A percentile compares a stretch with the other conserved stretches of the same genome.
Evolutionary conservation across 1,140 invertebrate species (phyloP).

Genomic region (Atta texana): DNA sequence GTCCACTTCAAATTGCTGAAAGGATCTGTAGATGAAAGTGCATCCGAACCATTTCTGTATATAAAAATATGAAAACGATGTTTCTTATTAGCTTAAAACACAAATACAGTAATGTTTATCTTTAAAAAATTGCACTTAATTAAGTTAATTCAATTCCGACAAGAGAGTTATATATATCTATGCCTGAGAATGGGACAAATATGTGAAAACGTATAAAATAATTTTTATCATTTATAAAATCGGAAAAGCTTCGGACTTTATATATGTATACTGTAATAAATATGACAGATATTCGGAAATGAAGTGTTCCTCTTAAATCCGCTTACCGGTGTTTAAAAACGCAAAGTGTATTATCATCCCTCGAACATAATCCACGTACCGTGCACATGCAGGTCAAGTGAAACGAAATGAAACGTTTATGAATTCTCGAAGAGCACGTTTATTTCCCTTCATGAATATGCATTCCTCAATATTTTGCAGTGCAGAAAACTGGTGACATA

Average conservation of each 20-base stretch:
- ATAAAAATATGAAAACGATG: conserved; percentile 22
- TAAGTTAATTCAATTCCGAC: conserved; percentile 6
- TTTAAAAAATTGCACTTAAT: conserved; percentile 4
- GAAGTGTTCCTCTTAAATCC: conserved; percentile 22
- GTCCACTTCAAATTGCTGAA: neutral
- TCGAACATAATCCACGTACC: conserved; percentile 26
- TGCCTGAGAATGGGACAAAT: neutral
- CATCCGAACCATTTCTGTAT: neutral
- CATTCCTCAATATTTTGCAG: neutral
- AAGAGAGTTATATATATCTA: neutral
- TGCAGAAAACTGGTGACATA: neutral
- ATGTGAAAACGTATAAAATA: conserved; percentile 18
- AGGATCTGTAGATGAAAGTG: conserved; percentile 10
- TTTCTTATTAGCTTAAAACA: conserved; percentile 15
- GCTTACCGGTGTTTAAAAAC: conserved; percentile 27
- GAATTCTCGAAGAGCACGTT: conserved; percentile 45
- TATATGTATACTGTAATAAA: conserved; percentile 5
- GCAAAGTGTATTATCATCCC: conserved; percentile 23
- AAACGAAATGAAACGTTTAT: conserved; percentile 46
- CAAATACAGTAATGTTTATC: neutral
- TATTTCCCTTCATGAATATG: conserved; percentile 52
- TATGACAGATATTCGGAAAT: conserved; percentile 36
- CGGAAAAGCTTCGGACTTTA: neutral
- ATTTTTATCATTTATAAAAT: conserved; percentile 3
- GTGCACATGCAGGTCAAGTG: conserved; percentile 6